Evolutionary conservation across 2,888 invertebrate genomes (phyloP), one percentile per base, ranked within the genome.

Genomic region (Andrena praecox): DNA sequence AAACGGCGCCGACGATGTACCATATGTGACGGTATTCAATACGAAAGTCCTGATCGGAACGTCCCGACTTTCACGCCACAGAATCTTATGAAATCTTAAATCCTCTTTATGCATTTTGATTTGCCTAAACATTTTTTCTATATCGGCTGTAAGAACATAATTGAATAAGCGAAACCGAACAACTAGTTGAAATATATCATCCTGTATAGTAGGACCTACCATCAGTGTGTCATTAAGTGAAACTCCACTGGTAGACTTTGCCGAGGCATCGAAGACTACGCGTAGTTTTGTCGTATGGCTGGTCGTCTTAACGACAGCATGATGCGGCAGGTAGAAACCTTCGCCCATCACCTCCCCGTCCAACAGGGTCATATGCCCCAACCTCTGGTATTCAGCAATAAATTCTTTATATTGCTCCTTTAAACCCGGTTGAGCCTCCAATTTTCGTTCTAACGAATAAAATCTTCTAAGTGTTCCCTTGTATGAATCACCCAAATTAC

Each of bases 51-150:
- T 35, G 20, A 63, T 35, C 3, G 62, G 33, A 20, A 20, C 4
- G 8, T 62, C 29, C 3, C 10, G 6, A 5, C 20, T 33, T 8
- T 33, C 20, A 10, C 35, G 20, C 63, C 63, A 63, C n/a, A 63
- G 12, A 24, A 63, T 63, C 4, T 3, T 29, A 1, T 31, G 59
- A 12, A 29, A 59, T 16, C 3, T 1, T 1, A 12, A 12, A 29
- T 59, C 31, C 5, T 59, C 16, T 2, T 16, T 4, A 59, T 31
- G 59, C 3, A 59, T 24, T 16, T 4, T 5, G 16, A 59, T 7
- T 29, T 59, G 59, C 16, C 59, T 10, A 6, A 16, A 59, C 59
- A 59, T 59, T n/a, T 59, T 59, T 8, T 59, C 59, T 12, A 59
- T 59, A 12, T 59, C 59, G 7, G 59, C 59, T 6, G 59, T 59